These are phyloP conservation scores for Panthera leo DNA, from an alignment of 2,113 vertebrate species.

Conservation along the genomic window DNA sequence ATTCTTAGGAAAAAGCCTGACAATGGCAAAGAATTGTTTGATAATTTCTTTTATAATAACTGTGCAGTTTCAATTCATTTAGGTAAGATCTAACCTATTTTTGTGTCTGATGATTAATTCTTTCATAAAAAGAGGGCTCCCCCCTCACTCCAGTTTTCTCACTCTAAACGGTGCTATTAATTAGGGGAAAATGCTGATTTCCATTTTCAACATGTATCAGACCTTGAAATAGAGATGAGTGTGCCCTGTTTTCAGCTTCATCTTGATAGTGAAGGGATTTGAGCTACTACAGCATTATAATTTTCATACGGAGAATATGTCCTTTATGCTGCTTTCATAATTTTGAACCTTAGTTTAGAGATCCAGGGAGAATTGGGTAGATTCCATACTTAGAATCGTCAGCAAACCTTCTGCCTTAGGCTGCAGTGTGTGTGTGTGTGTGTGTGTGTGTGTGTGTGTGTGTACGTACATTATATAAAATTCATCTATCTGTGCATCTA, in stretches of 20 bases:
- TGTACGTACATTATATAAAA: background rate
- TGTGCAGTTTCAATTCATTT: background rate
- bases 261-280: slow-evolving; percentile 38
- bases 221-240: background rate
- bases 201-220: background rate
- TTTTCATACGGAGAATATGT: slow-evolving; percentile 23
- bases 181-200: slow-evolving; percentile 27
- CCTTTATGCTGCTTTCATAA: background rate
- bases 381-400: background rate
- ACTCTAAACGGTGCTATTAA: slow-evolving; percentile 10
- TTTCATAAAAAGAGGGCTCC: background rate
- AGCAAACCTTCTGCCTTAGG: background rate
- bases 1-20: background rate
- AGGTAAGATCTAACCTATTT: background rate
- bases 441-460: background rate
- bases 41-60: background rate
- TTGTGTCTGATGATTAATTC: background rate
- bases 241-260: background rate
- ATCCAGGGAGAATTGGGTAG: background rate
- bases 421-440: background rate
- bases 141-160: background rate
- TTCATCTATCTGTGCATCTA: background rate
- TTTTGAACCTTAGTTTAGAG: slow-evolving; percentile 4
- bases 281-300: background rate
- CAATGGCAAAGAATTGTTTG: background rate